phyloP scores from a whole-genome alignment of 1,140 invertebrate species.

The Cataglyphis hispanica region DNA sequence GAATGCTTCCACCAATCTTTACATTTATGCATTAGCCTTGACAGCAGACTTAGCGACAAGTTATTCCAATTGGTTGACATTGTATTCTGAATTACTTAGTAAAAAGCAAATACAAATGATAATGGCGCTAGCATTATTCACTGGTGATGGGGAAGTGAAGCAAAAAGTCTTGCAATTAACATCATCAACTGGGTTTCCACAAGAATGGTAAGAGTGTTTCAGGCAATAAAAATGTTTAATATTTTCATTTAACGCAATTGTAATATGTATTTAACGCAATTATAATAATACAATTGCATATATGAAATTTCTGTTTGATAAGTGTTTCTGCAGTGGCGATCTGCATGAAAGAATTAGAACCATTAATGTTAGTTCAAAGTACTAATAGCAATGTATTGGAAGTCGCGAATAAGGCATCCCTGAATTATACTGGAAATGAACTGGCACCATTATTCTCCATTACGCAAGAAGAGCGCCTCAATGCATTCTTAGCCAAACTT shows the following conservation, averaged over 20 bases:
- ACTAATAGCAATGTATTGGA: slow-evolving; percentile 64
- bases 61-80: slow-evolving; percentile 84
- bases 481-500: slow-evolving; percentile 85
- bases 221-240: not conserved
- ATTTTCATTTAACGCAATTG: slow-evolving; percentile 6
- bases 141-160: slow-evolving; percentile 84
- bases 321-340: slow-evolving; percentile 83
- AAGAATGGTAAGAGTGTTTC: slow-evolving; percentile 78
- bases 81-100: slow-evolving; percentile 84
- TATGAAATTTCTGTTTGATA: slow-evolving; percentile 59
- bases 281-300: not conserved
- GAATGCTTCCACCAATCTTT: slow-evolving; percentile 83
- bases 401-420: slow-evolving; percentile 53
- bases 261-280: slow-evolving; percentile 21
- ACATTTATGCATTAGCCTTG: slow-evolving; percentile 85
- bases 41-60: slow-evolving; percentile 84
- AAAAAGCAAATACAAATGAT: slow-evolving; percentile 86
- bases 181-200: slow-evolving; percentile 83
- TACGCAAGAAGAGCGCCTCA: slow-evolving; percentile 86
- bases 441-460: slow-evolving; percentile 81
- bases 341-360: slow-evolving; percentile 86
- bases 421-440: slow-evolving; percentile 52
- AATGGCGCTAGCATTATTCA: slow-evolving; percentile 86
- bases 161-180: slow-evolving; percentile 85
- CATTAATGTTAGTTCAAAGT: slow-evolving; percentile 81